Conservation (phyloP, 2,113 vertebrate genomes). For the Osmerus mordax region DNA sequence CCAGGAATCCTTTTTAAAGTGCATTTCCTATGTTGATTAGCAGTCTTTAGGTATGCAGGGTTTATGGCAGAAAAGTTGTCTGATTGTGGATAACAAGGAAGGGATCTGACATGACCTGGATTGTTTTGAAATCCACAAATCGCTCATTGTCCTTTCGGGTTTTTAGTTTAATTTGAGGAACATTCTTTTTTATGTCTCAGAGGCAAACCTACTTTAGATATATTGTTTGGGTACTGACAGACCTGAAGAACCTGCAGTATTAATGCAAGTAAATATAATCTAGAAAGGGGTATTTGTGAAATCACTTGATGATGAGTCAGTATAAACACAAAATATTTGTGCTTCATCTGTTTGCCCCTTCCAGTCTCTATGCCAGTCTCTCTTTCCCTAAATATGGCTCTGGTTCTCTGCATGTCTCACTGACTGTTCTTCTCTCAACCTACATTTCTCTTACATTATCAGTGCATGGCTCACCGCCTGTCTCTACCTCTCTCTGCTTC, state of each 20-base stretch:
- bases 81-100: constrained; percentile 33
- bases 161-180: too few relatives aligned
- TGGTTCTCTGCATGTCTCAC: not conserved
- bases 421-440: not conserved
- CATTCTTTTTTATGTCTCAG: too few relatives aligned
- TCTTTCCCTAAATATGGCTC: not conserved
- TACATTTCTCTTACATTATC: too few relatives aligned
- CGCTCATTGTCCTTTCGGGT: too few relatives aligned
- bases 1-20: constrained; percentile 27
- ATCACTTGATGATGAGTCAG: not conserved
- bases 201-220: too few relatives aligned
- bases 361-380: not conserved
- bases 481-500: not conserved
- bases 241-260: too few relatives aligned
- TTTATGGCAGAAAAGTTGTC: constrained; percentile 10
- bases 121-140: too few relatives aligned
- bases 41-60: constrained; percentile 25
- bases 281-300: too few relatives aligned
- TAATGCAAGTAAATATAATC: too few relatives aligned
- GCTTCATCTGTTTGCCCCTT: constrained; percentile 12
- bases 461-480: not conserved
- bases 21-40: constrained; percentile 34
- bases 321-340: not conserved
- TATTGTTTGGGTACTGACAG: too few relatives aligned
- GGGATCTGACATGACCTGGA: not conserved